Evolutionary conservation across 2,797 vertebrate species (phyloP).

Genomic region (Coracias cyanogaster): DNA sequence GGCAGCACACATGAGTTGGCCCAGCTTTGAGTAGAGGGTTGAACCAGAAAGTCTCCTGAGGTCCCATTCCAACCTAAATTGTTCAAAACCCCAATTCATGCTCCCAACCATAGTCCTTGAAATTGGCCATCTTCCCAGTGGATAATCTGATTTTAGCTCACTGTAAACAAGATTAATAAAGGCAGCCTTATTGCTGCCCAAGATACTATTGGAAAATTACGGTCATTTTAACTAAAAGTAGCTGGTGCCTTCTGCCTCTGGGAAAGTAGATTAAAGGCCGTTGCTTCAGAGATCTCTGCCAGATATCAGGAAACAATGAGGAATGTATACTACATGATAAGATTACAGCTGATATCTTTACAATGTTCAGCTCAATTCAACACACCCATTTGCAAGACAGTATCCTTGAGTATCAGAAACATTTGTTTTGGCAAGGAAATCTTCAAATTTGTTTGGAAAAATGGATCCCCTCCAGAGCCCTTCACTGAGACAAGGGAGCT

Average conservation of each 20-base stretch:
- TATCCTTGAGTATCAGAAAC: neutral
- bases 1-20: neutral
- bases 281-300: slow-evolving; percentile 10
- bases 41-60: neutral
- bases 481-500: neutral
- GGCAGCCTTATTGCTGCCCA: neutral
- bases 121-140: neutral
- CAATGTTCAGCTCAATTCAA: neutral
- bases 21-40: neutral
- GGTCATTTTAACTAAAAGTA: neutral
- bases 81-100: neutral
- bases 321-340: neutral
- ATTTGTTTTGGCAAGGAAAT: neutral
- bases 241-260: neutral
- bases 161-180: neutral
- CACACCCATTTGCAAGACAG: neutral
- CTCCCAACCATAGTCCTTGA: neutral
- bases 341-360: slow-evolving; percentile 1
- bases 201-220: neutral
- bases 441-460: neutral
- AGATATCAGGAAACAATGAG: slow-evolving; percentile 22
- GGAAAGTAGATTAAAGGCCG: slow-evolving; percentile 1
- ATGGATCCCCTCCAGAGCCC: neutral
- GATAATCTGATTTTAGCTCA: neutral
- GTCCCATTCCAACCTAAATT: neutral